Evolutionary conservation across 1,140 invertebrate species (phyloP).

Genomic region (Drosophila equinoxialis): DNA sequence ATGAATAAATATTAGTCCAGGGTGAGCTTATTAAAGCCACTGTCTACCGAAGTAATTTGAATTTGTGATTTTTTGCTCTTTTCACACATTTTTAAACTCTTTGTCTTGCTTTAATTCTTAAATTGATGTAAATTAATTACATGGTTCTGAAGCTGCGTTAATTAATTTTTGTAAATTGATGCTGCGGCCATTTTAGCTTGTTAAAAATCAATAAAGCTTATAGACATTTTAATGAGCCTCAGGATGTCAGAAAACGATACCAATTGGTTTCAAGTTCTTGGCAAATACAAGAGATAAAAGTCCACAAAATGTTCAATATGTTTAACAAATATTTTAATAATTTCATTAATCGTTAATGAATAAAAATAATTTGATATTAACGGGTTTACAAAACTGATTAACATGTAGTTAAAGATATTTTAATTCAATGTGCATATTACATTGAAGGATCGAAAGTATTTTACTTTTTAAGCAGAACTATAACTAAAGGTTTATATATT

Average conservation of each 20-base stretch:
- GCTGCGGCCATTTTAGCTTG: conserved; percentile 45
- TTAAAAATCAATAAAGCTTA: conserved; percentile 70
- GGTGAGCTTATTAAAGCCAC: too few relatives aligned
- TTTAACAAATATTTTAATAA: too few relatives aligned
- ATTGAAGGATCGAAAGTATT: conserved; percentile 55
- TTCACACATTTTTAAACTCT: neutral
- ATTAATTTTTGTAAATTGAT: conserved; percentile 60
- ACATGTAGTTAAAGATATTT: conserved; percentile 46
- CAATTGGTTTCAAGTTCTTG: conserved; percentile 33
- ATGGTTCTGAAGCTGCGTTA: conserved; percentile 33
- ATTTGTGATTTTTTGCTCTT: too few relatives aligned
- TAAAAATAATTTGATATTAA: too few relatives aligned
- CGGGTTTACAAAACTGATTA: conserved; percentile 43
- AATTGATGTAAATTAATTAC: conserved; percentile 57
- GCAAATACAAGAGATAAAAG: conserved; percentile 43
- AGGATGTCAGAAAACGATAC: conserved; percentile 25
- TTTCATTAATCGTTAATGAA: too few relatives aligned
- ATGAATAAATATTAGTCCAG: too few relatives aligned
- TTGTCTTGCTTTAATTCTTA: neutral
- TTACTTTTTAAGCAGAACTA: conserved; percentile 5
- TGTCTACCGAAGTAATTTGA: too few relatives aligned
- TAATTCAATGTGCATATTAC: conserved; percentile 30
- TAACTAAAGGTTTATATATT: conserved; percentile 41
- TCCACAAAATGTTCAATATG: neutral
- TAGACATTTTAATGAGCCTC: conserved; percentile 56